A percentile compares a stretch with the other conserved stretches of the same genome.
phyloP scores from a whole-genome alignment of 2,888 invertebrate genomes.

The Yponomeuta malinellus region DNA sequence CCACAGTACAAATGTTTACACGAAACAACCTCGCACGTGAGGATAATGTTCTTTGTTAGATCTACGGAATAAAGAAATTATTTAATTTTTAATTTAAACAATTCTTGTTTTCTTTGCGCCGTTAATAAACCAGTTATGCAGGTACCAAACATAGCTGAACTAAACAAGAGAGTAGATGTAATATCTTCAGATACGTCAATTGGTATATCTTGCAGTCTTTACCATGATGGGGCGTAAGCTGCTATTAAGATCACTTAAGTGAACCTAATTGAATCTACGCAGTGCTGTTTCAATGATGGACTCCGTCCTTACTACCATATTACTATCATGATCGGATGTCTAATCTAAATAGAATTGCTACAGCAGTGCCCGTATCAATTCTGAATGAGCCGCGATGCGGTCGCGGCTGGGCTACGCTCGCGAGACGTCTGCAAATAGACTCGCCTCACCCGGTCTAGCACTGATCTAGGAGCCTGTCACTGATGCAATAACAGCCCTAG shows the following conservation, averaged over 20 bases:
- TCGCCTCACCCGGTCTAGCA: constrained; percentile 38
- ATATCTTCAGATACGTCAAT: not conserved
- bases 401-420: constrained; percentile 34
- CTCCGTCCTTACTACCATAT: not conserved
- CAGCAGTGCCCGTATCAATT: constrained; percentile 3
- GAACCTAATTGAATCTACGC: not conserved
- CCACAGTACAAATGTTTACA: constrained; percentile 16
- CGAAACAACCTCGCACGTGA: constrained; percentile 50
- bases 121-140: not conserved
- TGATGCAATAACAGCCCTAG: constrained; percentile 32
- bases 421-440: constrained; percentile 52
- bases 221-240: too few species aligned
- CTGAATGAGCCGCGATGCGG: constrained; percentile 17
- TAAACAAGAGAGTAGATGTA: not conserved
- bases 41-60: constrained; percentile 21
- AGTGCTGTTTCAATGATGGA: not conserved
- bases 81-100: constrained; percentile 7
- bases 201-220: not conserved
- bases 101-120: not conserved
- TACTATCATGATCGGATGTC: constrained; percentile 5
- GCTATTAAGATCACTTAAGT: not conserved
- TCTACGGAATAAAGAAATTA: constrained; percentile 7
- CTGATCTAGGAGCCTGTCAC: constrained; percentile 25
- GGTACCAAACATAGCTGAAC: not conserved
- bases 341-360: constrained; percentile 3